A percentile compares a stretch with the other conserved stretches of the same genome.
phyloP scores from a whole-genome alignment of 92 coral and sea anemone species.

The Anthopleura xanthogrammica region DNA sequence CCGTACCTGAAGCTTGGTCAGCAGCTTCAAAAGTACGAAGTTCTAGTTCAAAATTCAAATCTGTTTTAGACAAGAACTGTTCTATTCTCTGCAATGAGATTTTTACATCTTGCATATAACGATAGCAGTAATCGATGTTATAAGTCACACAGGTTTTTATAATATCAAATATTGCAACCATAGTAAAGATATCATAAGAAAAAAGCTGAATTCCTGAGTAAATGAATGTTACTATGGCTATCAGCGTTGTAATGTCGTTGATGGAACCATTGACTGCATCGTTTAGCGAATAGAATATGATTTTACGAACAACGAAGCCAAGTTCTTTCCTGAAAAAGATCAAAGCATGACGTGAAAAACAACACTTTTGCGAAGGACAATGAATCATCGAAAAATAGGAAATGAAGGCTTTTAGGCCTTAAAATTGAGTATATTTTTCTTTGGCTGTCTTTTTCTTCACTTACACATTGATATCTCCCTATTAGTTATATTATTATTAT shows the following conservation, averaged over 20 bases:
- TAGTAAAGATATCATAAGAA: neutral
- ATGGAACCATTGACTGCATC: neutral
- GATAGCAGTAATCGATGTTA: conserved; percentile 6
- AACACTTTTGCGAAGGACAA: no score
- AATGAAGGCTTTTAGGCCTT: no score
- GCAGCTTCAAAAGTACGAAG: neutral
- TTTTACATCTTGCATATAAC: conserved; percentile 1
- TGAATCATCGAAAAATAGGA: no score
- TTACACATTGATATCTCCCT: no score
- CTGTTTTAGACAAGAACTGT: neutral
- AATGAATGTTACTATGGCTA: conserved; percentile 4
- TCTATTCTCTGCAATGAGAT: neutral
- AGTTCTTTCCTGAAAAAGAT: conserved; percentile 1
- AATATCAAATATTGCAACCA: neutral
- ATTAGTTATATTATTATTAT: no score
- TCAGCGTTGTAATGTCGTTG: neutral
- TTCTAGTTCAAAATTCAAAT: neutral
- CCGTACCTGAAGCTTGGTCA: neutral
- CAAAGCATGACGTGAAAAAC: no score
- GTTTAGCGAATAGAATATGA: neutral
- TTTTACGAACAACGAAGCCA: neutral
- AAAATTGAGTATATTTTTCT: no score
- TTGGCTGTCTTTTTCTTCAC: no score
- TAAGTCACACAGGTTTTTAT: no score
- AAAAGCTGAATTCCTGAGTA: neutral